Conservation (phyloP, 1,140 invertebrate species). For the Calephelis nemesis region DNA sequence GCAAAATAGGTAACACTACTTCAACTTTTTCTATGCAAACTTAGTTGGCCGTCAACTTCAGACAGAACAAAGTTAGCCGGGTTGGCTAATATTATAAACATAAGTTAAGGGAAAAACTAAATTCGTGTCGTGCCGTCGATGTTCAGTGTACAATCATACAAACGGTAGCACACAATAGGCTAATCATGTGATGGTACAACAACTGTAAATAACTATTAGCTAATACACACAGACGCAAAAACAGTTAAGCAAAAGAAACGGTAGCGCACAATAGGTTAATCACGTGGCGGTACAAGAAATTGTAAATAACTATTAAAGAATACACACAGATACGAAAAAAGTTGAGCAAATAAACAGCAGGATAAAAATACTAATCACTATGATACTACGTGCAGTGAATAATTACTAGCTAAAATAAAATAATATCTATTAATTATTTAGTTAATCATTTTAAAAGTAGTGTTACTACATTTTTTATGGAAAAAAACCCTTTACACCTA, state of each 20-base stretch:
- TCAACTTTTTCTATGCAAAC: no score
- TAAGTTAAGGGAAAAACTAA: no score
- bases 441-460: no score
- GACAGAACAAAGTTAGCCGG: no score
- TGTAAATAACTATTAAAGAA: conserved; percentile 29
- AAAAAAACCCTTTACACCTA: no score
- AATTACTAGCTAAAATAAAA: conserved; percentile 30
- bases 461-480: no score
- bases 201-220: conserved; percentile 32
- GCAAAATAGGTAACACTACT: no score
- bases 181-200: conserved; percentile 51
- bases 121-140: neutral
- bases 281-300: conserved; percentile 38
- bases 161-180: conserved; percentile 29
- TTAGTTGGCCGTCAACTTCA: no score
- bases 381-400: conserved; percentile 28
- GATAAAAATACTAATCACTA: conserved; percentile 49
- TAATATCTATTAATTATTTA: no score
- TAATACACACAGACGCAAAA: conserved; percentile 32
- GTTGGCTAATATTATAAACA: no score
- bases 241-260: conserved; percentile 10
- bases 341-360: conserved; percentile 5
- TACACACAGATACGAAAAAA: conserved; percentile 30
- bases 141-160: conserved; percentile 17
- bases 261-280: conserved; percentile 44